Base-by-base conservation (phyloP, 1,140 invertebrate genomes). In the Mamestra configurata region DNA sequence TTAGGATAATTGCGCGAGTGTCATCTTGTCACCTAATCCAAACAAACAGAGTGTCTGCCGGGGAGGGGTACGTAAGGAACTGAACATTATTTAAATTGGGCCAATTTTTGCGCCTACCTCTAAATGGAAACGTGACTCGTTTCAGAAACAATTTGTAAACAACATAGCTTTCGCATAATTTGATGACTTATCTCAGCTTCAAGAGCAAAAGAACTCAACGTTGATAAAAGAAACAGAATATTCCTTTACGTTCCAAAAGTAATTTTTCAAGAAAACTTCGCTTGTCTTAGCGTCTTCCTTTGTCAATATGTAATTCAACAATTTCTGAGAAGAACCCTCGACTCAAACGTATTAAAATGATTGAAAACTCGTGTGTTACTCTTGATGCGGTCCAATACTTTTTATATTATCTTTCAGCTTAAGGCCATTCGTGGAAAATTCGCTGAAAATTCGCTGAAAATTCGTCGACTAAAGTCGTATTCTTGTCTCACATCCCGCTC, bases 71-170 rank as follows among this genome's bases (percentile, higher is more conserved):
- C 15, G 57, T 20, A 66, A 37, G 35, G 61, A 77, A 80, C 68
- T 75, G 53, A 82, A 46, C 77, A 84, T 86, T 88, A 88, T 86
- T 86, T 84, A 89, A 88, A 89, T 87, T 87, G 81, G 80, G 79
- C 55, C 84, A 86, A 84, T 88, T 87, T 88, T 86, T 86, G 57
- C 79, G 75, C 84, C 82, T 75, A 86, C 81, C 77, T 89, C 68
- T 76, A 68, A 83, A 86, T 61, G 77, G 79, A 77, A 85, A 88
- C 83, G 87, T 88, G 87, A 87, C 89, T 87, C 82, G 82, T 84
- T 88, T 84, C 82, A 82, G 83, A 84, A 89, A 87, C 86, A 88
- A 90, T 88, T 90, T 88, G 88, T 88, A 90, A 88, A 90, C 87
- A 90, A 86, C 81, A 84, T 84, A 81, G 87, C 86, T 61, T 83